Percentiles rank a stretch among this genome's conserved stretches.
Conservation (phyloP, 2,113 vertebrate genomes). For the Nesoenas mayeri region DNA sequence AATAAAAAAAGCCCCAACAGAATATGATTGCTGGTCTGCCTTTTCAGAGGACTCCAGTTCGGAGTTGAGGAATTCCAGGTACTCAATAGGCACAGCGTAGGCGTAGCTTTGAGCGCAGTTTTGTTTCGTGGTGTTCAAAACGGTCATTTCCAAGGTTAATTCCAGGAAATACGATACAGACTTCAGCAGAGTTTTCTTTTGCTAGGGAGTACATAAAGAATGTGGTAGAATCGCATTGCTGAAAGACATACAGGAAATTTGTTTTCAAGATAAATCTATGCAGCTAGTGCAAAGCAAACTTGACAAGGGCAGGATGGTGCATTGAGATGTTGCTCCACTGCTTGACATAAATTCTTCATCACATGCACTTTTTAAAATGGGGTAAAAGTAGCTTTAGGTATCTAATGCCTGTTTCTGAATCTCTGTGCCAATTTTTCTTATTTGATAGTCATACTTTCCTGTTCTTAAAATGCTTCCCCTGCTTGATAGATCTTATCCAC, state of each 20-base stretch:
- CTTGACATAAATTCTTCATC: neutral
- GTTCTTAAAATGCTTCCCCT: neutral
- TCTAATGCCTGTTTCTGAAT: neutral
- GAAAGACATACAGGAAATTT: neutral
- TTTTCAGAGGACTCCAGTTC: neutral
- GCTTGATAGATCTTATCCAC: neutral
- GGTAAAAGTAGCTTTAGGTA: neutral
- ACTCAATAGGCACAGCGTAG: neutral
- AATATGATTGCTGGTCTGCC: neutral
- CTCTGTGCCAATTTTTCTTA: neutral
- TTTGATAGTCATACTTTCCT: neutral
- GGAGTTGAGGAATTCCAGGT: neutral
- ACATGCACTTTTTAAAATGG: neutral
- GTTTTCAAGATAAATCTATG: neutral
- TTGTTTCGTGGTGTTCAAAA: neutral
- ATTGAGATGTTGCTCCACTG: neutral
- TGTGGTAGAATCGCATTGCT: neutral
- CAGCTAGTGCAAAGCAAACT: neutral
- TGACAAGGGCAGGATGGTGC: neutral
- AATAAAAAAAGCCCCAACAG: neutral
- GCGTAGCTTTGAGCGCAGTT: neutral
- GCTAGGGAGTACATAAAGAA: neutral
- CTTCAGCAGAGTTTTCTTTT: neutral
- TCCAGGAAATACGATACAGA: neutral
- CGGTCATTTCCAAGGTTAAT: neutral